Evolutionary conservation across 2,888 invertebrate genomes (phyloP).

Genomic region (Hydraecia micacea): DNA sequence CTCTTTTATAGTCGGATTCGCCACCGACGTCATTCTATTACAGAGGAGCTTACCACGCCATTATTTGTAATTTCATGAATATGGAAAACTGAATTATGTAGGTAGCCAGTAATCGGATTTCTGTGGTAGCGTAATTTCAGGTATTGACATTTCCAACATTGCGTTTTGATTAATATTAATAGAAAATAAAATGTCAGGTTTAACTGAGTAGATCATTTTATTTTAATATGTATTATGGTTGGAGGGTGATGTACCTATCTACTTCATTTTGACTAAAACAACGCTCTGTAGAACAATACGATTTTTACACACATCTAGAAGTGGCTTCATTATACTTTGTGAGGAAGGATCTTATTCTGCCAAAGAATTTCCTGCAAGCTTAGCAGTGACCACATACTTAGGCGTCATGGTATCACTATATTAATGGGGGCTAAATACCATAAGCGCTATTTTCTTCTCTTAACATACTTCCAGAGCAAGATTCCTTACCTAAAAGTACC

Average conservation of each 20-base stretch:
- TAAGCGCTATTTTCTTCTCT: neutral
- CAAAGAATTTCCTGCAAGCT: neutral
- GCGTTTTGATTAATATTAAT: constrained; percentile 41
- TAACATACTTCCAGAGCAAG: neutral
- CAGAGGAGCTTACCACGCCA: constrained; percentile 12
- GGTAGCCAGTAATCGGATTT: constrained; percentile 35
- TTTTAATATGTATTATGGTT: neutral
- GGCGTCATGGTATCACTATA: neutral
- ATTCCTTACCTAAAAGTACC: neutral
- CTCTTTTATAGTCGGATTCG: constrained; percentile 3
- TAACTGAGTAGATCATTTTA: constrained; percentile 1
- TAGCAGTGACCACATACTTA: neutral
- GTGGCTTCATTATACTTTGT: neutral
- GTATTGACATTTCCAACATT: constrained; percentile 38
- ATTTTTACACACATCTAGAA: too few relatives aligned
- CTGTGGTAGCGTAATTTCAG: constrained; percentile 44
- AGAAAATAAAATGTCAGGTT: constrained; percentile 21
- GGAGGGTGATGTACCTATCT: too few relatives aligned
- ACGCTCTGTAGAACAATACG: too few relatives aligned
- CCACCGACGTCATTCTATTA: constrained; percentile 14
- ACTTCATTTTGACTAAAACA: neutral
- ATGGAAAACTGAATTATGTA: constrained; percentile 30
- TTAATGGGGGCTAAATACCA: neutral
- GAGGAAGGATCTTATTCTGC: neutral
- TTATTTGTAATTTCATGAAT: constrained; percentile 42